phyloP scores from a whole-genome alignment of 2,113 vertebrate genomes.

The Hydrochoerus hydrochaeris region DNA sequence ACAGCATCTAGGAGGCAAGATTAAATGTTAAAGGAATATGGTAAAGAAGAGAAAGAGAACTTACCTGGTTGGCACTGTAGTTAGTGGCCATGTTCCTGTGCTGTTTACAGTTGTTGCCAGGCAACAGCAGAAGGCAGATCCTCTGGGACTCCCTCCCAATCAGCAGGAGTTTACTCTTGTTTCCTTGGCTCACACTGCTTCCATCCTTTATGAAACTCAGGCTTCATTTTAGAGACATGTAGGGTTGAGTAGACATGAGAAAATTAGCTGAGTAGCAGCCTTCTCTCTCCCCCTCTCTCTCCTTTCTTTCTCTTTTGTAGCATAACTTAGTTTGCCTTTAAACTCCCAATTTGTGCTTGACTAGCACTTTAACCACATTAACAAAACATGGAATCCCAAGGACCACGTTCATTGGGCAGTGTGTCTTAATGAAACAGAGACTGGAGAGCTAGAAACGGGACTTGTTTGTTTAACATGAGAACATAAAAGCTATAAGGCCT shows the following conservation, averaged over 20 bases:
- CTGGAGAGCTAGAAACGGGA: not conserved
- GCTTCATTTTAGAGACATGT: not conserved
- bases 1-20: not conserved
- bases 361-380: not conserved
- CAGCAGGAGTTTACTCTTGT: not conserved
- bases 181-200: not conserved
- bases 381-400: not conserved
- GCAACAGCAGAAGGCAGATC: constrained; percentile 55
- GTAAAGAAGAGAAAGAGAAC: not conserved
- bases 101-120: constrained; percentile 79
- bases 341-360: not conserved
- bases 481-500: not conserved
- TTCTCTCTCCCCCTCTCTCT: too few species aligned
- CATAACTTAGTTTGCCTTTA: not conserved
- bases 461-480: not conserved
- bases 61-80: constrained; percentile 82
- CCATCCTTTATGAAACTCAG: not conserved
- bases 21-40: not conserved
- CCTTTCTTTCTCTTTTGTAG: not conserved
- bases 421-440: not conserved
- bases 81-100: constrained; percentile 80
- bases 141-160: not conserved
- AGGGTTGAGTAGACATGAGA: not conserved
- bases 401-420: not conserved
- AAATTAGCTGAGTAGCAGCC: not conserved